These are phyloP conservation scores for Dioctria linearis DNA, from an alignment of 2,888 invertebrate genomes.

Conservation along the genomic window DNA sequence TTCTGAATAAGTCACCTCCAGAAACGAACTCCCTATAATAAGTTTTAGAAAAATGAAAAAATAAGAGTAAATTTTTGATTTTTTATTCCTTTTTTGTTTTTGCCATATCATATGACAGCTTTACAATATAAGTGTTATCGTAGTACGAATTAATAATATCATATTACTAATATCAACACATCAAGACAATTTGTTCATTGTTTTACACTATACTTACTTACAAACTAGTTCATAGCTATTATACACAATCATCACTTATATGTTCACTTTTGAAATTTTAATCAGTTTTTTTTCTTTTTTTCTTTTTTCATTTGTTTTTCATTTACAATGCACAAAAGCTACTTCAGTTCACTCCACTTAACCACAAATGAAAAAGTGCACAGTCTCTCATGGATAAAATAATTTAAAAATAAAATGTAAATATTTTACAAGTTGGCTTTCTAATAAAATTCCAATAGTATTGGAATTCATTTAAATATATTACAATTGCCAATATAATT, in stretches of 20 bases:
- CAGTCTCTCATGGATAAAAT: slow-evolving; percentile 33
- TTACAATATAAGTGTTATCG: slow-evolving; percentile 52
- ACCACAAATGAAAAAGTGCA: slow-evolving; percentile 23
- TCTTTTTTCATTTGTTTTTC: not conserved
- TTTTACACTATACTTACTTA: slow-evolving; percentile 39
- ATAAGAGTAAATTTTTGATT: slow-evolving; percentile 18
- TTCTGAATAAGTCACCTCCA: too few relatives aligned
- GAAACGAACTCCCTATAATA: not conserved
- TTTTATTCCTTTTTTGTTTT: slow-evolving; percentile 46
- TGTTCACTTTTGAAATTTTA: not conserved
- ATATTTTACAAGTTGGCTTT: slow-evolving; percentile 39
- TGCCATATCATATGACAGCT: slow-evolving; percentile 42
- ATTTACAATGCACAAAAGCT: slow-evolving; percentile 29
- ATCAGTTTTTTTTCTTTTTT: not conserved
- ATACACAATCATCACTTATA: slow-evolving; percentile 50
- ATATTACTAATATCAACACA: slow-evolving; percentile 63
- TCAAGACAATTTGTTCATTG: slow-evolving; percentile 60
- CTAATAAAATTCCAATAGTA: not conserved
- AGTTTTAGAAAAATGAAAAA: slow-evolving; percentile 3
- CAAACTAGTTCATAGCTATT: slow-evolving; percentile 52
- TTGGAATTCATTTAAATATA: slow-evolving; percentile 7
- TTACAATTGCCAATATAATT: slow-evolving; percentile 40
- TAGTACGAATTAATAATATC: slow-evolving; percentile 61
- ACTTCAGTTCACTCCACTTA: slow-evolving; percentile 15
- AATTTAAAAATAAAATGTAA: slow-evolving; percentile 35